Conservation (phyloP, 2,113 vertebrate species). For the Puntigrus tetrazona region DNA sequence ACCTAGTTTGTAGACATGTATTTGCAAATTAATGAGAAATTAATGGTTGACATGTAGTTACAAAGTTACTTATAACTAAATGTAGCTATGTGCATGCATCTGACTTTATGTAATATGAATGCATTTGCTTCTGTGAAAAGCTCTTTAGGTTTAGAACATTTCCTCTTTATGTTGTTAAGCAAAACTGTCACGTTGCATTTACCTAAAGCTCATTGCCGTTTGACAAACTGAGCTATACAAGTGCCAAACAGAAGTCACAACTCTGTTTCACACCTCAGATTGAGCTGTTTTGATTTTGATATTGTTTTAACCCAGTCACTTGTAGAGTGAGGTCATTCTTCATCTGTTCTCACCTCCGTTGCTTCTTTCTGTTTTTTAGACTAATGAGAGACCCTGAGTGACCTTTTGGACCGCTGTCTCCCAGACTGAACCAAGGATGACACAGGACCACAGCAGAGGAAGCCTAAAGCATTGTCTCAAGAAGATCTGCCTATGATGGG, state of each 20-base stretch:
- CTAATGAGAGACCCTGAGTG: conserved; percentile 6
- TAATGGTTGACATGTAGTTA: too few species aligned
- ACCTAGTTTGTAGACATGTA: too few species aligned
- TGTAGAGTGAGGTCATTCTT: background rate
- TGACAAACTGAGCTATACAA: background rate
- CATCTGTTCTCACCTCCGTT: background rate
- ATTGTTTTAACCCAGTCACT: conserved; percentile 25
- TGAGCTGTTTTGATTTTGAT: conserved; percentile 1
- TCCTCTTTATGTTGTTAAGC: background rate
- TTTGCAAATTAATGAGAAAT: too few species aligned
- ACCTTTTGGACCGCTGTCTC: conserved; percentile 6
- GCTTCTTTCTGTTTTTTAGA: conserved; percentile 14
- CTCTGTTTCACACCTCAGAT: background rate
- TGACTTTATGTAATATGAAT: background rate
- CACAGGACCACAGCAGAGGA: background rate
- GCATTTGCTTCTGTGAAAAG: background rate
- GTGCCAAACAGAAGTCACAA: background rate
- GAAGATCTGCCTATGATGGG: conserved; percentile 9
- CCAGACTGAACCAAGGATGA: background rate
- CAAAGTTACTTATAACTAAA: too few species aligned
- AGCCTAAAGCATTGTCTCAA: background rate
- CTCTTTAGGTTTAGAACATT: background rate
- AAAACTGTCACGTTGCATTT: background rate
- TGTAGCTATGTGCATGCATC: too few species aligned
- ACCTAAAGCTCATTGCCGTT: background rate